phyloP scores from a whole-genome alignment of 2,113 vertebrate genomes.

The Bos javanicus region DNA sequence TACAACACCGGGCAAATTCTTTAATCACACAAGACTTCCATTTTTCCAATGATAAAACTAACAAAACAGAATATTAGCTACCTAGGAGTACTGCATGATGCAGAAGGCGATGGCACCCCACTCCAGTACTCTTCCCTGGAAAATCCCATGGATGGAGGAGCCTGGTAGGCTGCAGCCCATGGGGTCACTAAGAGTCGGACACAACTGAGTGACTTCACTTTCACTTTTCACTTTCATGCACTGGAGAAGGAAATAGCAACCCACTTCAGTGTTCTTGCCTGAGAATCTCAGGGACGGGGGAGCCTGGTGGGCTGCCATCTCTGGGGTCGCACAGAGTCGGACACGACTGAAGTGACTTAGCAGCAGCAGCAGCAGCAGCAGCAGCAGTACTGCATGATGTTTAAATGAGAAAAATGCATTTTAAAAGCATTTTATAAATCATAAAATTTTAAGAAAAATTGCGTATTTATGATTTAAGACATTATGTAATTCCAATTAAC shows the following conservation, averaged over 20 bases:
- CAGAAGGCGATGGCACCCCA: no score
- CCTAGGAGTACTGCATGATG: not conserved
- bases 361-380: not conserved
- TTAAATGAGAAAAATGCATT: not conserved
- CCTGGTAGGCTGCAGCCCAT: no score
- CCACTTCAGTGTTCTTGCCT: no score
- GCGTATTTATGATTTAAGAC: not conserved
- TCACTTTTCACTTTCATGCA: no score
- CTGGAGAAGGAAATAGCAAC: not conserved
- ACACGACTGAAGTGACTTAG: no score
- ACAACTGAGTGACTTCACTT: no score
- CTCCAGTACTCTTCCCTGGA: no score
- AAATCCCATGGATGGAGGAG: no score
- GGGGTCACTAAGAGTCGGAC: no score
- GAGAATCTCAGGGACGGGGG: no score
- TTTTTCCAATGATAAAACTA: not conserved
- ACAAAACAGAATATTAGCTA: not conserved
- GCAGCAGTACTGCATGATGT: not conserved
- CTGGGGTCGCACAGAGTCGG: no score
- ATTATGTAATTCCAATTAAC: not conserved
- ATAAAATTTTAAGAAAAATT: not conserved
- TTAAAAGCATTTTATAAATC: not conserved
- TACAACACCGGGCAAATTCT: not conserved
- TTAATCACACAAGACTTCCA: not conserved
- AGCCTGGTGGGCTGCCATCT: no score